Percentiles rank a stretch among this genome's conserved stretches.
Evolutionary conservation across 2,113 vertebrate species (phyloP).

Genomic region (Dipodomys spectabilis): DNA sequence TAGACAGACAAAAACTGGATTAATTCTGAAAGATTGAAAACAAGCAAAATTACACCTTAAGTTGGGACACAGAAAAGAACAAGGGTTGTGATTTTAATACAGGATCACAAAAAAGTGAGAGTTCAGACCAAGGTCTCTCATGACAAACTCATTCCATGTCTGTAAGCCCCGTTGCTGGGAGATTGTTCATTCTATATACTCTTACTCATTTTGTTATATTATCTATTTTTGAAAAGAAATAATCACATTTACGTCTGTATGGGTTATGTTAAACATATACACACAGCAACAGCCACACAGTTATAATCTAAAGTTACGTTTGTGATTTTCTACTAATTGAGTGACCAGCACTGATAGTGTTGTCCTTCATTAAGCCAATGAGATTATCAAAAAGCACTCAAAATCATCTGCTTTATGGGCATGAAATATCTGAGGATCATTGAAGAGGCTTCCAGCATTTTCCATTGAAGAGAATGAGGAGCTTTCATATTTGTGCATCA

Average conservation of each 20-base stretch:
- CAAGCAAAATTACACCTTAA: not conserved
- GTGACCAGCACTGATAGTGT: not conserved
- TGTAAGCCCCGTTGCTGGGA: no score
- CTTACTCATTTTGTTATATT: no score
- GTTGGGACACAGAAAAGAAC: not conserved
- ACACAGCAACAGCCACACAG: not conserved
- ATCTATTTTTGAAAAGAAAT: not conserved
- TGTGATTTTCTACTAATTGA: constrained; percentile 35
- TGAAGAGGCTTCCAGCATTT: constrained; percentile 1
- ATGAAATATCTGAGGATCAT: not conserved
- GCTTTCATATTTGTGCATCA: constrained; percentile 11
- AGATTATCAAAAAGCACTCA: not conserved
- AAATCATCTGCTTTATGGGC: constrained; percentile 42
- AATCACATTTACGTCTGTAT: constrained; percentile 26
- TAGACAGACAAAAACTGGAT: not conserved
- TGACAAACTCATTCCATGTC: not conserved
- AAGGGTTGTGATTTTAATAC: not conserved
- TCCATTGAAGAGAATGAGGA: not conserved
- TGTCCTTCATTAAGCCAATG: not conserved
- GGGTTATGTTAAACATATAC: not conserved
- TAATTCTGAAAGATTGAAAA: not conserved
- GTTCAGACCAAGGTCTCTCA: not conserved
- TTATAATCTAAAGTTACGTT: not conserved
- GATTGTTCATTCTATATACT: no score
- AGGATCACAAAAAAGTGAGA: not conserved